A percentile compares a stretch with the other conserved stretches of the same genome.
Conservation (phyloP, 2,888 invertebrate species). For the Mesopsocus fuscifrons region DNA sequence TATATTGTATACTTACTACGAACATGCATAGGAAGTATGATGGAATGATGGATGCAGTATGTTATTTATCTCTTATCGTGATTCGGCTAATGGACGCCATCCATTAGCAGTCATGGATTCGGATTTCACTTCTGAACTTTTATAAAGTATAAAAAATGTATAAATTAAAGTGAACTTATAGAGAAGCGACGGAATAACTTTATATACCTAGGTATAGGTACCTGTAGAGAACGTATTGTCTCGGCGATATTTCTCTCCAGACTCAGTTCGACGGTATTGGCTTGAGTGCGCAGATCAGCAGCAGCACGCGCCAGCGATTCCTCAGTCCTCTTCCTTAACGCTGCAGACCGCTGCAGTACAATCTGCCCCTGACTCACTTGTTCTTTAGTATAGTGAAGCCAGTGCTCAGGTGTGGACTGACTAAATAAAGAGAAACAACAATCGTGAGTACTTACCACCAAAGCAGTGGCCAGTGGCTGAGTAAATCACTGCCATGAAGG, state of each 20-base stretch:
- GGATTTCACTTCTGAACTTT: too few species aligned
- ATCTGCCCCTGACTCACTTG: conserved; percentile 54
- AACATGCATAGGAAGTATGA: too few species aligned
- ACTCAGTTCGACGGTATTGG: conserved; percentile 60
- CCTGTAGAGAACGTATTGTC: conserved; percentile 33
- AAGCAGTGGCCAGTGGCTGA: too few species aligned
- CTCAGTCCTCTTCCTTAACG: conserved; percentile 43
- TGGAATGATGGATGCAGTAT: too few species aligned
- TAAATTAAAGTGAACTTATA: too few species aligned
- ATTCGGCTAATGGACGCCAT: too few species aligned
- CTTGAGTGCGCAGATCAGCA: conserved; percentile 62
- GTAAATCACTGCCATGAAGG: too few species aligned
- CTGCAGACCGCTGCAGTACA: conserved; percentile 52
- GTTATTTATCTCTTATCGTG: too few species aligned
- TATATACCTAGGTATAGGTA: conserved; percentile 7
- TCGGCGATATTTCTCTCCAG: conserved; percentile 56
- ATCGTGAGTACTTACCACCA: conserved; percentile 2
- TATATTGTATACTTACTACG: too few species aligned
- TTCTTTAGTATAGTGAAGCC: conserved; percentile 68
- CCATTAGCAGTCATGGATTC: too few species aligned
- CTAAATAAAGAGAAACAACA: conserved; percentile 24
- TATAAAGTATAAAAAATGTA: too few species aligned
- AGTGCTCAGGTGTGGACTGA: conserved; percentile 67
- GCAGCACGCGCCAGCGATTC: conserved; percentile 57
- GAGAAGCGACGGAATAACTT: conserved; percentile 15